Percentiles rank a stretch among this genome's conserved stretches.
Conservation (phyloP, 2,113 vertebrate species). For the Thalassarche chlororhynchos region DNA sequence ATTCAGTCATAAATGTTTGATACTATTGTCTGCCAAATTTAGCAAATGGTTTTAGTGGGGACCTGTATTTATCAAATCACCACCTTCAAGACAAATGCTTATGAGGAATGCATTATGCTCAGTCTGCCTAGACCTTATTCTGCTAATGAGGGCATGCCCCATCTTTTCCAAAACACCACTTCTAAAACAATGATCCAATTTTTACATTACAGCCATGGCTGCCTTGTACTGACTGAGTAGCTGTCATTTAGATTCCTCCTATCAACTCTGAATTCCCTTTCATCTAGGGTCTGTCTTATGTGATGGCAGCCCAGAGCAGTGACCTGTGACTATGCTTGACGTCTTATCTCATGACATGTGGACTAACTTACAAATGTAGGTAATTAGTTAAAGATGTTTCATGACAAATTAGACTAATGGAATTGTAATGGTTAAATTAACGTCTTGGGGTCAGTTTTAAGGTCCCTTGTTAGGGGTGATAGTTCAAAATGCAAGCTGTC, state of each 20-base stretch:
- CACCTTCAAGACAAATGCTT: conserved; percentile 40
- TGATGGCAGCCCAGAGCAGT: conserved; percentile 46
- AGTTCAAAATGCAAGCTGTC: conserved; percentile 50
- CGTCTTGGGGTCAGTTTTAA: conserved; percentile 51
- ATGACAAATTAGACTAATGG: conserved; percentile 71
- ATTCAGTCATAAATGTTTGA: conserved; percentile 34
- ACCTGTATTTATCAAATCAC: conserved; percentile 52
- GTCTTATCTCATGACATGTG: conserved; percentile 67
- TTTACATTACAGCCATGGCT: conserved; percentile 10
- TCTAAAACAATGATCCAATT: conserved; percentile 39
- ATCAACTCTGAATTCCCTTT: conserved; percentile 62
- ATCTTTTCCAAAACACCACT: conserved; percentile 56
- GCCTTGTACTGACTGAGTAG: conserved; percentile 37
- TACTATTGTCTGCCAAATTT: conserved; percentile 21
- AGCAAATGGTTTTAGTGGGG: conserved; percentile 14
- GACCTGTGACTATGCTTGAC: conserved; percentile 61
- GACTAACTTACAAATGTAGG: conserved; percentile 70
- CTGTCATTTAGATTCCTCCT: conserved; percentile 63
- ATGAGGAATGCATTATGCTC: background rate
- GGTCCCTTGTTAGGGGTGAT: conserved; percentile 42
- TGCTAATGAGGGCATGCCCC: conserved; percentile 56
- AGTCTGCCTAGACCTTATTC: conserved; percentile 5
- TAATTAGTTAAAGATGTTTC: conserved; percentile 73
- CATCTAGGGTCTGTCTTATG: conserved; percentile 60
- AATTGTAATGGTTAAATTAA: conserved; percentile 71